phyloP scores from a whole-genome alignment of 2,888 invertebrate species.

The Pristionchus arcanus region DNA sequence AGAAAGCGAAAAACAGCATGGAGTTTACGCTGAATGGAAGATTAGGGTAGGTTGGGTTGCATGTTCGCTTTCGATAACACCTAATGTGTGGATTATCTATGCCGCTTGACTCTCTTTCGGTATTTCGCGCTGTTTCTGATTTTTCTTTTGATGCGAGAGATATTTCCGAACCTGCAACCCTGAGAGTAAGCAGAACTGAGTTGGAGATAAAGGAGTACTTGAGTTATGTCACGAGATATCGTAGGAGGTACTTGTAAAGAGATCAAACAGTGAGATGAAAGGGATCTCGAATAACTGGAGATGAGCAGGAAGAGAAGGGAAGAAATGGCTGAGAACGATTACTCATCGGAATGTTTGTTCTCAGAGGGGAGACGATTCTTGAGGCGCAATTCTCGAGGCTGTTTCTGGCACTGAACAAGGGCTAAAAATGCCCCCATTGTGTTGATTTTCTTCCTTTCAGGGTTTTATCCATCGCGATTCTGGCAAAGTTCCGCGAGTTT shows the following conservation, averaged over 20 bases:
- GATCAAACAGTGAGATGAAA: conserved; percentile 31
- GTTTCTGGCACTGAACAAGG: neutral
- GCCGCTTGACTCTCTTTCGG: too few species aligned
- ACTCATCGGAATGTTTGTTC: conserved; percentile 5
- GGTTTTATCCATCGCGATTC: conserved; percentile 49
- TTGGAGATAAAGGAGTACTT: neutral
- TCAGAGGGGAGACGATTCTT: neutral
- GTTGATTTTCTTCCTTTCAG: neutral
- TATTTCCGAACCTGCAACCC: too few species aligned
- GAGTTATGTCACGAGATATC: conserved; percentile 39
- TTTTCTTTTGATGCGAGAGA: too few species aligned
- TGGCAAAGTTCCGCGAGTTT: conserved; percentile 7
- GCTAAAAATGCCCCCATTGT: neutral
- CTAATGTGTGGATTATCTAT: too few species aligned
- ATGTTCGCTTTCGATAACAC: too few species aligned
- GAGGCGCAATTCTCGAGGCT: neutral
- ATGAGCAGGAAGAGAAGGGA: neutral
- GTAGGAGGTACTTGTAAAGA: conserved; percentile 37
- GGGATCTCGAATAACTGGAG: conserved; percentile 36
- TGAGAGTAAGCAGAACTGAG: neutral
- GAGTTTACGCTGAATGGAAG: conserved; percentile 52
- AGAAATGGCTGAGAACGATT: conserved; percentile 14
- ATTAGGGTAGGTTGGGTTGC: neutral
- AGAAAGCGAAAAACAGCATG: conserved; percentile 10
- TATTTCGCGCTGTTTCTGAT: too few species aligned